These are phyloP conservation scores for Bombyx huttoni DNA, from an alignment of 2,888 invertebrate species.

Conservation along the genomic window DNA sequence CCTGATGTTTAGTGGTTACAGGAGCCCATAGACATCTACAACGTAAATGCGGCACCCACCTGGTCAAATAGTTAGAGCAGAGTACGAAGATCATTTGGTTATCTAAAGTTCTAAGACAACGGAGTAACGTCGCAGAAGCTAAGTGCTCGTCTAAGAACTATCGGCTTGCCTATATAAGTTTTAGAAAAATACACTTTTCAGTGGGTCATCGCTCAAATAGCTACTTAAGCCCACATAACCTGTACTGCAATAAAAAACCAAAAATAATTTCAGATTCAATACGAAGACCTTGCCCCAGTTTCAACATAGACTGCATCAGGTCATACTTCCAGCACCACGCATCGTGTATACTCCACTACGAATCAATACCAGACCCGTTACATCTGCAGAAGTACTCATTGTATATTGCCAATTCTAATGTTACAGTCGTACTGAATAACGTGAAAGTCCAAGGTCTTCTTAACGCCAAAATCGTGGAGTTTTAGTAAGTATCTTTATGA, in stretches of 20 bases:
- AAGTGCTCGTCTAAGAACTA: no score
- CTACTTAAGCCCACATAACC: no score
- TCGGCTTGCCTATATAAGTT: no score
- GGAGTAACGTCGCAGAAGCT: no score
- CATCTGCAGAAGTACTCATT: background rate
- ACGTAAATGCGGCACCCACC: no score
- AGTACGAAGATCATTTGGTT: no score
- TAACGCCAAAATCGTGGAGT: constrained; percentile 1
- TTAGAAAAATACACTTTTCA: no score
- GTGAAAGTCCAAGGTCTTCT: background rate
- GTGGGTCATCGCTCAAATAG: no score
- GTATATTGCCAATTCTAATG: background rate
- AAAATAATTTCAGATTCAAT: constrained; percentile 4
- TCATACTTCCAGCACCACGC: constrained; percentile 4
- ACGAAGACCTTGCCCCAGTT: constrained; percentile 4
- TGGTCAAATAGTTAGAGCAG: no score
- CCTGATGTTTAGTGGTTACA: no score
- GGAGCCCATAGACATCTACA: no score
- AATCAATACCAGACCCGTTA: constrained; percentile 4
- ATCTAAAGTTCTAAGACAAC: no score
- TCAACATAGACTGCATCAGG: constrained; percentile 6
- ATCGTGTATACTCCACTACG: constrained; percentile 3
- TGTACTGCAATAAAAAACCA: background rate
- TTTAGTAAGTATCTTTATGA: constrained; percentile 3
- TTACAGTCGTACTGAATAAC: background rate